Conservation (phyloP, 1,140 invertebrate genomes). For the Conus betulinus region DNA sequence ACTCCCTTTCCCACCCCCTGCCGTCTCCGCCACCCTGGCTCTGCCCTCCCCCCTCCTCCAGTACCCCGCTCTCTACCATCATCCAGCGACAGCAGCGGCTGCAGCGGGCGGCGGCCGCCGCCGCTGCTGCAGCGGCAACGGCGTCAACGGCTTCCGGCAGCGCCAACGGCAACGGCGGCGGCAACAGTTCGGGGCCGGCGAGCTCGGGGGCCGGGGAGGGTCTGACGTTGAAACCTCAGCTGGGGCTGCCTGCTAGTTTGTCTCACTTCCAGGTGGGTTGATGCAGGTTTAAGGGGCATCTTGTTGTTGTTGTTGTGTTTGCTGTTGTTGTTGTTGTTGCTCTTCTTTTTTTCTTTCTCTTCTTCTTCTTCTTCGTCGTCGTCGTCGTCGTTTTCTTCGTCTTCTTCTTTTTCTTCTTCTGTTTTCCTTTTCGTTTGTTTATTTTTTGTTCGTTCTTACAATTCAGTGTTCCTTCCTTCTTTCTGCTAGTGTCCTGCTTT, state of each 20-base stretch:
- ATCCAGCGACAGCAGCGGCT: constrained; percentile 30
- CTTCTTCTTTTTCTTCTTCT: too few species aligned
- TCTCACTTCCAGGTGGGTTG: constrained; percentile 20
- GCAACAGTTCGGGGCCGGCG: constrained; percentile 5
- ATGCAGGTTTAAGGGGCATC: not conserved
- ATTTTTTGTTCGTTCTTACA: not conserved
- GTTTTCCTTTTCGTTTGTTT: too few species aligned
- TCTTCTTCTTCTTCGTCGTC: too few species aligned
- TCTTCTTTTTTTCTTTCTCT: not conserved
- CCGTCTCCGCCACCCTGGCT: constrained; percentile 28
- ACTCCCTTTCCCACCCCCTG: constrained; percentile 26
- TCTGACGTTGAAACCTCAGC: constrained; percentile 14
- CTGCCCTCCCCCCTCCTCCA: constrained; percentile 54
- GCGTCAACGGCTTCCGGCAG: not conserved
- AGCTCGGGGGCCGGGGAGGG: not conserved
- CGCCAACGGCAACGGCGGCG: constrained; percentile 7
- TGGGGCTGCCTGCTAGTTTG: constrained; percentile 25
- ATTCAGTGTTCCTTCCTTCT: not conserved
- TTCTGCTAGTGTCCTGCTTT: too few species aligned
- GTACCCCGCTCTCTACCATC: constrained; percentile 53
- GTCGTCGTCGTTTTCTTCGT: too few species aligned
- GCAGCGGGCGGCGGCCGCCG: constrained; percentile 38
- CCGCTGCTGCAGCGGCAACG: not conserved
- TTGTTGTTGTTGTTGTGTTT: not conserved
- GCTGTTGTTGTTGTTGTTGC: not conserved